A percentile compares a stretch with the other conserved stretches of the same genome.
phyloP scores from a whole-genome alignment of 2,113 vertebrate species.

The Turdus rufiventris region DNA sequence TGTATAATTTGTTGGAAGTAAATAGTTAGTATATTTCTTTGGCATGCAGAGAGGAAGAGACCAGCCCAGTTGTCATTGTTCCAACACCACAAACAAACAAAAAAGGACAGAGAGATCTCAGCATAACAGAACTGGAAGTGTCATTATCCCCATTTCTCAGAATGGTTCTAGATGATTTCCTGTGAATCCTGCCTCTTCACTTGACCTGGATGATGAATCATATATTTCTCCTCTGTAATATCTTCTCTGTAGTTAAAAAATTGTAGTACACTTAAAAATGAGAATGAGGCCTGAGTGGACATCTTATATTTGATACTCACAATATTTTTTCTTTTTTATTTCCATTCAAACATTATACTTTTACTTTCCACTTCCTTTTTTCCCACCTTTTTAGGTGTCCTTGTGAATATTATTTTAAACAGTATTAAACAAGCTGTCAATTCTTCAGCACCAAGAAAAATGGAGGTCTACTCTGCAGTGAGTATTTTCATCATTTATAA shows the following conservation, averaged over 20 bases:
- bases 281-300: neutral
- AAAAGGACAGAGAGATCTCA: neutral
- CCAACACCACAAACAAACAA: neutral
- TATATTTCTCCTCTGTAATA: neutral
- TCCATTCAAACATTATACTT: neutral
- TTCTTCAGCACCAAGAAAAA: constrained; percentile 67
- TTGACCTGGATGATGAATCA: neutral
- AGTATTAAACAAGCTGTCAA: constrained; percentile 75
- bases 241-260: neutral
- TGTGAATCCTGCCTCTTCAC: neutral
- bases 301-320: neutral
- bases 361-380: neutral
- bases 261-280: neutral
- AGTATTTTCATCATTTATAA: constrained; percentile 59
- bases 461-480: constrained; percentile 87
- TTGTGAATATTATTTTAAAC: constrained; percentile 80
- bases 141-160: neutral
- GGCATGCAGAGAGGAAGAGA: neutral
- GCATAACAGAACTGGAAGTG: neutral
- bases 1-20: neutral
- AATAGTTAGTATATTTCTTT: neutral
- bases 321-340: neutral
- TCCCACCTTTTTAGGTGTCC: constrained; percentile 71
- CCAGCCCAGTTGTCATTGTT: neutral
- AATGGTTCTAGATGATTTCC: neutral